Evolutionary conservation across 2,797 vertebrate genomes (phyloP).

Genomic region (Aulostomus chinensis): DNA sequence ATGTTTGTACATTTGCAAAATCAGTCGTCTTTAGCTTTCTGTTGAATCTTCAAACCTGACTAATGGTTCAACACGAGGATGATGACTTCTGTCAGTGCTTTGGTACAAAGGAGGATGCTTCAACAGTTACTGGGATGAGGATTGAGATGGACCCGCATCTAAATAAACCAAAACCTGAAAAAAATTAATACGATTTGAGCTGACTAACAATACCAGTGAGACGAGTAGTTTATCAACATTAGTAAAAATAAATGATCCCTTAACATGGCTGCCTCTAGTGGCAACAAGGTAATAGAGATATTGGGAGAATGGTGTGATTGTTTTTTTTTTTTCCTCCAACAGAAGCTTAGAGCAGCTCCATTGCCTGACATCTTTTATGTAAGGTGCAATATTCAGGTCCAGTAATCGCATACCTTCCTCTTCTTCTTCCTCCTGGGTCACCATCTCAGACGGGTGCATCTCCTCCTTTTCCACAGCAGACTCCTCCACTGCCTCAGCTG

Average conservation of each 20-base stretch:
- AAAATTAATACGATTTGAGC: no score
- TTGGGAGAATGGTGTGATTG: no score
- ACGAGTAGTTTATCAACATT: no score
- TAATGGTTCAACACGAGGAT: no score
- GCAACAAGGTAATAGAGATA: neutral
- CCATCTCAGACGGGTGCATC: conserved; percentile 32
- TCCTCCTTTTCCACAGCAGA: conserved; percentile 36
- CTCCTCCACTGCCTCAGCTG: conserved; percentile 28
- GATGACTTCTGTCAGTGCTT: neutral
- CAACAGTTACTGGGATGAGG: no score
- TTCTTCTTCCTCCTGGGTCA: conserved; percentile 33
- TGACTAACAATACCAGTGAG: no score
- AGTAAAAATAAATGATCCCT: no score
- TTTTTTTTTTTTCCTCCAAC: no score
- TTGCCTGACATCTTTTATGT: neutral
- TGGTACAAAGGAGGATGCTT: neutral
- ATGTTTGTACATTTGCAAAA: neutral
- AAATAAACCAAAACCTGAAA: no score
- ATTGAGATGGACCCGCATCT: no score
- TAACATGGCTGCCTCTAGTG: neutral
- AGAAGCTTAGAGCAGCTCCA: no score
- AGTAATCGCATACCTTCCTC: conserved; percentile 59
- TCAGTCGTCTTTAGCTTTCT: neutral
- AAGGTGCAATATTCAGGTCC: neutral
- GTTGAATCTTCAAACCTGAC: no score